A percentile compares a stretch with the other conserved stretches of the same genome.
phyloP scores from a whole-genome alignment of 2,113 vertebrate genomes.

The Xiphophorus couchianus region DNA sequence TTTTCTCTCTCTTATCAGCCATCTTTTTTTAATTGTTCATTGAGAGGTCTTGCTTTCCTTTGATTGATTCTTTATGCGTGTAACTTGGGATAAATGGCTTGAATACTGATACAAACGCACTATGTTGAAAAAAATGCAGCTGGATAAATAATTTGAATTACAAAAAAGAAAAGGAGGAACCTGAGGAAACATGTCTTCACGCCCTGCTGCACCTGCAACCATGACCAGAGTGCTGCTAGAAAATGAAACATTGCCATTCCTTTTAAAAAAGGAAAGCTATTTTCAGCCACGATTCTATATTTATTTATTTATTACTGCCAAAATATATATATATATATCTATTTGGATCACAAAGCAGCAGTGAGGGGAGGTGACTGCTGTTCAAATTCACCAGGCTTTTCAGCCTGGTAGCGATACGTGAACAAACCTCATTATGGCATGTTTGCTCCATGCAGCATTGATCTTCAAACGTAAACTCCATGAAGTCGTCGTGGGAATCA shows the following conservation, averaged over 20 bases:
- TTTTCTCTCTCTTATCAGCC: no score
- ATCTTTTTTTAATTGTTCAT: background rate
- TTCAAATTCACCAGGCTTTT: slow-evolving; percentile 17
- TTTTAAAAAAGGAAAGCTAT: background rate
- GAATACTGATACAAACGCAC: background rate
- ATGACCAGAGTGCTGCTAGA: background rate
- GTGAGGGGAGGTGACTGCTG: background rate
- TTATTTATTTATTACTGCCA: background rate
- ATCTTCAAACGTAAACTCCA: slow-evolving; percentile 43
- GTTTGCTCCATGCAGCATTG: slow-evolving; percentile 16
- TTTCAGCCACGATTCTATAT: no score
- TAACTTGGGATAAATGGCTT: background rate
- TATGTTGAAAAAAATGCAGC: background rate
- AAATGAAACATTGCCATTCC: background rate
- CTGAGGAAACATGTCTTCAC: background rate
- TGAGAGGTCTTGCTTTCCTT: background rate
- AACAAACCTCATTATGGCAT: slow-evolving; percentile 25
- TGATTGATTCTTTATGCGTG: background rate
- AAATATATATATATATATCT: background rate
- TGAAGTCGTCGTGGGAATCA: slow-evolving; percentile 38
- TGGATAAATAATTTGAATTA: background rate
- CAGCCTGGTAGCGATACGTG: slow-evolving; percentile 8
- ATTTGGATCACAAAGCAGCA: background rate
- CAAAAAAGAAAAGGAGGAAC: background rate
- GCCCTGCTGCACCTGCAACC: background rate